Percentiles rank a stretch among this genome's conserved stretches.
Conservation (phyloP, 2,888 invertebrate genomes). For the Sinotaia quadrata region DNA sequence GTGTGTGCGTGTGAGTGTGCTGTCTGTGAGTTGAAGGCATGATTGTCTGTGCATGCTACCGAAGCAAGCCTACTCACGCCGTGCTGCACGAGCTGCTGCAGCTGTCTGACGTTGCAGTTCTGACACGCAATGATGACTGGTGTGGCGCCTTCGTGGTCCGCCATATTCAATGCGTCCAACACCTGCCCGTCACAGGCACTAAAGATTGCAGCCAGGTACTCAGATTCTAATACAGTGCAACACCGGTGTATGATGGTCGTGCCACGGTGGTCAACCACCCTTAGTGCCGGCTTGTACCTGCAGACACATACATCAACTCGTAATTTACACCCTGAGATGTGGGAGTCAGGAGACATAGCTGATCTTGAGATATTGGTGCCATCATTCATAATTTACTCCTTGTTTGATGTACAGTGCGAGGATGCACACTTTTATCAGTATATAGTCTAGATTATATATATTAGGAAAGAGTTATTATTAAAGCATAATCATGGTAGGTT, state of each 20-base stretch:
- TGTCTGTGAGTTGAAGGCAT: no score
- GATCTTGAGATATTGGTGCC: no score
- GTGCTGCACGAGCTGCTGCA: constrained; percentile 55
- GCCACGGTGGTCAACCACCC: constrained; percentile 53
- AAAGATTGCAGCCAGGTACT: constrained; percentile 51
- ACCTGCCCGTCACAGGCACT: background rate
- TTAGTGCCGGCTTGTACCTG: constrained; percentile 56
- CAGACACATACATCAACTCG: constrained; percentile 19
- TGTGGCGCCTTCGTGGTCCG: constrained; percentile 57
- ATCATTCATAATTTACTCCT: no score
- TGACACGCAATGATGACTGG: constrained; percentile 65
- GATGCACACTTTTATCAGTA: no score
- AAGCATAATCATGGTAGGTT: no score
- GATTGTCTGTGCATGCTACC: no score
- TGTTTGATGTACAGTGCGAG: no score
- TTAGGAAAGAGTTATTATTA: no score
- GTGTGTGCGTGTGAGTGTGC: background rate
- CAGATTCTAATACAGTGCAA: constrained; percentile 52
- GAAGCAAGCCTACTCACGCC: constrained; percentile 49
- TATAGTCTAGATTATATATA: no score
- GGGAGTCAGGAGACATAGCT: no score
- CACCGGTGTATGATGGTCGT: constrained; percentile 59
- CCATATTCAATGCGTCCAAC: constrained; percentile 40
- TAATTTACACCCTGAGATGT: no score
- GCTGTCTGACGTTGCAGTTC: constrained; percentile 57